These are phyloP conservation scores for Ormia ochracea DNA, from an alignment of 2,888 invertebrate genomes.

Conservation along the genomic window DNA sequence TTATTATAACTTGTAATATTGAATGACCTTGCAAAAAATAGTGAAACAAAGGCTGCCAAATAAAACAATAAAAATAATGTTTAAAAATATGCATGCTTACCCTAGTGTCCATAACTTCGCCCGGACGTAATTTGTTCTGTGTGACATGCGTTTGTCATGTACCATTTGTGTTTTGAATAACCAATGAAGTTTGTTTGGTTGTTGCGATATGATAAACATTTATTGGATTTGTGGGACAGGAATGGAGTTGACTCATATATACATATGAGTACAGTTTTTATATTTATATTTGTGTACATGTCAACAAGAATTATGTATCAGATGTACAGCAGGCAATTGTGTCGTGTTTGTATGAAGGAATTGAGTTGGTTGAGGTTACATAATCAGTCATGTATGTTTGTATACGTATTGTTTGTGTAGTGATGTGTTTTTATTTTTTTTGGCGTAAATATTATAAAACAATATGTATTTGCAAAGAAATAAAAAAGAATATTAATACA, in stretches of 20 bases:
- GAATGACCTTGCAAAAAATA: no score
- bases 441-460: conserved; percentile 9
- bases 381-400: conserved; percentile 13
- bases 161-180: conserved; percentile 53
- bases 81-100: conserved; percentile 80
- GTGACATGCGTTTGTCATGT: conserved; percentile 22
- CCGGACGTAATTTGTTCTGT: conserved; percentile 87
- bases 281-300: neutral
- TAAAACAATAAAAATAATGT: neutral
- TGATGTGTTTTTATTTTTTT: conserved; percentile 9
- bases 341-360: neutral
- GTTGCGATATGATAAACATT: conserved; percentile 54
- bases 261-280: neutral
- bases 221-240: conserved; percentile 42
- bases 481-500: conserved; percentile 44
- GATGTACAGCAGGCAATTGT: conserved; percentile 28
- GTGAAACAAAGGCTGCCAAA: no score
- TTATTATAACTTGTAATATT: no score
- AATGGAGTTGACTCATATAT: no score
- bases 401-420: conserved; percentile 1
- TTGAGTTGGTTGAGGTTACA: conserved; percentile 6
- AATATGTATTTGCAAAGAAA: conserved; percentile 28
- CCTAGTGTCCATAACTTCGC: conserved; percentile 95
- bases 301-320: neutral
- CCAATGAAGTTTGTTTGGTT: conserved; percentile 39